phyloP scores from a whole-genome alignment of 2,113 vertebrate species.

The Eudyptes chrysolophus region DNA sequence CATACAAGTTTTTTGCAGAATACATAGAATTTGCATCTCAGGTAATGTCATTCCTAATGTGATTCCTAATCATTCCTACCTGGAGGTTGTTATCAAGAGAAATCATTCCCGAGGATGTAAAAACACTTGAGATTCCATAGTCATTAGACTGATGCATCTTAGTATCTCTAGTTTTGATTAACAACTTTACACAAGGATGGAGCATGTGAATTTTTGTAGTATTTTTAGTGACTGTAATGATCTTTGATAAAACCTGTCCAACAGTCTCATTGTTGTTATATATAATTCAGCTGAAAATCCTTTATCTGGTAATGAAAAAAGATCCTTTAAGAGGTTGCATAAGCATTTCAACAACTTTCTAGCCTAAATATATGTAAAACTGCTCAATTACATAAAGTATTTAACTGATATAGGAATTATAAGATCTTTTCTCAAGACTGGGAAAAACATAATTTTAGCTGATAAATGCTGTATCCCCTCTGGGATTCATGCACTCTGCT shows the following conservation, averaged over 20 bases:
- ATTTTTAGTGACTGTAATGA: slow-evolving; percentile 32
- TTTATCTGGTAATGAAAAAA: background rate
- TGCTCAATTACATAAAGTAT: background rate
- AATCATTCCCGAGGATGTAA: background rate
- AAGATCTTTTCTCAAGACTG: background rate
- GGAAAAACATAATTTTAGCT: background rate
- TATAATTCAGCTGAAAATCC: slow-evolving; percentile 12
- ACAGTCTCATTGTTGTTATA: background rate
- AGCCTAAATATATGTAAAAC: background rate
- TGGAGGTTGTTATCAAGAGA: background rate
- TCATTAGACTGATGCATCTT: background rate
- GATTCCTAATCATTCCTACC: background rate
- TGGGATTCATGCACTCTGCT: background rate
- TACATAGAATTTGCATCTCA: background rate
- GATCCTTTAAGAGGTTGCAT: background rate
- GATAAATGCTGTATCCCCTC: background rate
- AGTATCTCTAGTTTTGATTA: background rate
- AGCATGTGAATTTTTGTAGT: background rate
- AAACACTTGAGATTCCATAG: background rate
- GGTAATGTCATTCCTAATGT: background rate
- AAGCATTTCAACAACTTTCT: slow-evolving; percentile 2
- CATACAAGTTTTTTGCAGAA: background rate
- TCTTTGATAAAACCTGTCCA: slow-evolving; percentile 35
- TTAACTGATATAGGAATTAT: background rate
- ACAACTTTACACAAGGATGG: background rate